phyloP scores from a whole-genome alignment of 2,888 invertebrate genomes.

The Drosophila formosana region DNA sequence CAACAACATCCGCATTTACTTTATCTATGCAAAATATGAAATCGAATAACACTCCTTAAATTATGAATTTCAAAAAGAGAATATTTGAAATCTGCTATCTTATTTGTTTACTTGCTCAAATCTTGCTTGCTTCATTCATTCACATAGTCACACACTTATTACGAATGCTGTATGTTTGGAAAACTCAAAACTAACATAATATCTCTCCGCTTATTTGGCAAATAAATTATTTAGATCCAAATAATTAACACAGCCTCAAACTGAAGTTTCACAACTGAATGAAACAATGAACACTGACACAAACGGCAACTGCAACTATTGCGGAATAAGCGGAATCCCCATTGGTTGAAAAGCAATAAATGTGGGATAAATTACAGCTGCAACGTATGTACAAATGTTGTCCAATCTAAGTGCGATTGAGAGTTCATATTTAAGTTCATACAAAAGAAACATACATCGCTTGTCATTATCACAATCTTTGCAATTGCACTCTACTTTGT shows the following conservation, averaged over 20 bases:
- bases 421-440: constrained; percentile 10
- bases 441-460: not conserved
- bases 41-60: not conserved
- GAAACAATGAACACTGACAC: too few relatives aligned
- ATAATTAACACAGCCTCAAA: too few relatives aligned
- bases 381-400: not conserved
- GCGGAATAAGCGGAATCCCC: not conserved
- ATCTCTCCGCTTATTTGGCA: too few relatives aligned
- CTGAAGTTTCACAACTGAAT: too few relatives aligned
- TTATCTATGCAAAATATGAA: not conserved
- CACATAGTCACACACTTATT: too few relatives aligned
- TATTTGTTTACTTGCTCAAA: not conserved
- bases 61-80: too few relatives aligned
- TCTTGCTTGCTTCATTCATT: too few relatives aligned
- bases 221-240: not conserved
- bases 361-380: constrained; percentile 28
- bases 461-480: constrained; percentile 53
- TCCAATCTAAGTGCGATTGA: not conserved
- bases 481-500: constrained; percentile 58
- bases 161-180: too few relatives aligned
- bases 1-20: constrained; percentile 27
- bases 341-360: constrained; percentile 25
- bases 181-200: too few relatives aligned
- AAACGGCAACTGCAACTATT: too few relatives aligned
- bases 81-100: too few relatives aligned